Evolutionary conservation across 1,140 invertebrate species (phyloP).

Genomic region (Asobara japonica): DNA sequence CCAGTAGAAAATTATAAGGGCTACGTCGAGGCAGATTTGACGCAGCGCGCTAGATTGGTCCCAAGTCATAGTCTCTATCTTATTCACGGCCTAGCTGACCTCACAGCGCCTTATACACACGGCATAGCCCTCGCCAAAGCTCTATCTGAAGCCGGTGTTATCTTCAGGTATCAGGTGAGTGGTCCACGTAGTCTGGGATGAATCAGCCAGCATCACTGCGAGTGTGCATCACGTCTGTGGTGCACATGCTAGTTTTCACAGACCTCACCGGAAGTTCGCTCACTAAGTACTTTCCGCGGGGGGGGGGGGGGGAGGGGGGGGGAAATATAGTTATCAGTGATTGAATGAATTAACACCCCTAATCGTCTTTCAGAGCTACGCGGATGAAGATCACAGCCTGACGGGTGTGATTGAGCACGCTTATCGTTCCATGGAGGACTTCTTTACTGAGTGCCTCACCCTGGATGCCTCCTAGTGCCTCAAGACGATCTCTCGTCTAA

Average conservation of each 20-base stretch:
- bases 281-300: too few species aligned
- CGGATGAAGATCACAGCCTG: constrained; percentile 82
- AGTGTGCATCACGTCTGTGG: too few species aligned
- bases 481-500: constrained; percentile 59
- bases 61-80: constrained; percentile 87
- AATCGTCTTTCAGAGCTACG: constrained; percentile 74
- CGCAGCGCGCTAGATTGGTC: constrained; percentile 84
- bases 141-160: constrained; percentile 84
- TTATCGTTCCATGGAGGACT: constrained; percentile 87
- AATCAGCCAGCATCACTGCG: too few species aligned
- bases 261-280: too few species aligned
- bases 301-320: too few species aligned
- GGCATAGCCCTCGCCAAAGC: constrained; percentile 87
- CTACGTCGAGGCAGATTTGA: constrained; percentile 91
- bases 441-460: constrained; percentile 83
- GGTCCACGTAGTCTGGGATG: too few species aligned
- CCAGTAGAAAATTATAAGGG: constrained; percentile 91
- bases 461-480: constrained; percentile 75
- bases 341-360: not conserved
- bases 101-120: constrained; percentile 93
- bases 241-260: too few species aligned
- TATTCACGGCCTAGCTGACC: constrained; percentile 89
- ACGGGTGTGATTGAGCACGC: constrained; percentile 82
- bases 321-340: too few species aligned
- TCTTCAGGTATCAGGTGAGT: constrained; percentile 90